These are phyloP conservation scores for Oscheius sp. DNA, from an alignment of 2,888 invertebrate genomes.

Conservation along the genomic window DNA sequence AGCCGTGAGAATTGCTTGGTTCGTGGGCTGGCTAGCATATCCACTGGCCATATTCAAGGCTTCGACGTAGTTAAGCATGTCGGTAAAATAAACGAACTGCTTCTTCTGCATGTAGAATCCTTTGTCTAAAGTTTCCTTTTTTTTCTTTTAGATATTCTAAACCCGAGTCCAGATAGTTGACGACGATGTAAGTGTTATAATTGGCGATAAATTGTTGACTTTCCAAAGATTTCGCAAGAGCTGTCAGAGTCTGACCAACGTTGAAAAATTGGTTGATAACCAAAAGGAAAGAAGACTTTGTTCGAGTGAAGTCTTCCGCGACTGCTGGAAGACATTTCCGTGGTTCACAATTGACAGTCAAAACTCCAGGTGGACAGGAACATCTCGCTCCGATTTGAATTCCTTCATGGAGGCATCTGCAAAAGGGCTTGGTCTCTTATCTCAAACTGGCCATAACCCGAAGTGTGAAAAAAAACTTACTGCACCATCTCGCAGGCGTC, in stretches of 20 bases:
- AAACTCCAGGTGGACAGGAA: constrained; percentile 41
- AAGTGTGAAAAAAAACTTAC: background rate
- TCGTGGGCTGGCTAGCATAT: constrained; percentile 5
- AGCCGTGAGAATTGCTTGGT: background rate
- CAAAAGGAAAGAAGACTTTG: constrained; percentile 5
- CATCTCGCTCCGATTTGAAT: constrained; percentile 39
- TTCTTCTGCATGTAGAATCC: constrained; percentile 13
- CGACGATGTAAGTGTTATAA: constrained; percentile 10
- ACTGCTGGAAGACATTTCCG: constrained; percentile 18
- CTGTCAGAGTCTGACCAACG: background rate
- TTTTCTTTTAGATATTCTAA: background rate
- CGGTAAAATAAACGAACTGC: background rate
- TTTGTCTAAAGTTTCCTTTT: background rate
- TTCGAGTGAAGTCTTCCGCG: background rate
- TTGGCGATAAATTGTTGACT: background rate
- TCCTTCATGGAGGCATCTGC: constrained; percentile 40
- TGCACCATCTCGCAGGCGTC: constrained; percentile 24
- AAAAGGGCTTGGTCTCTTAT: background rate
- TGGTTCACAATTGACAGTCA: constrained; percentile 39
- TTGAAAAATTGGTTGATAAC: background rate
- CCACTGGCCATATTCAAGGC: background rate
- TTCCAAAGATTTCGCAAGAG: background rate
- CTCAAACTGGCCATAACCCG: background rate
- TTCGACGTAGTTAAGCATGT: constrained; percentile 2
- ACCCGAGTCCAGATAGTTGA: constrained; percentile 8